Conservation (phyloP, 2,113 vertebrate genomes). For the Oreocharis arfaki region DNA sequence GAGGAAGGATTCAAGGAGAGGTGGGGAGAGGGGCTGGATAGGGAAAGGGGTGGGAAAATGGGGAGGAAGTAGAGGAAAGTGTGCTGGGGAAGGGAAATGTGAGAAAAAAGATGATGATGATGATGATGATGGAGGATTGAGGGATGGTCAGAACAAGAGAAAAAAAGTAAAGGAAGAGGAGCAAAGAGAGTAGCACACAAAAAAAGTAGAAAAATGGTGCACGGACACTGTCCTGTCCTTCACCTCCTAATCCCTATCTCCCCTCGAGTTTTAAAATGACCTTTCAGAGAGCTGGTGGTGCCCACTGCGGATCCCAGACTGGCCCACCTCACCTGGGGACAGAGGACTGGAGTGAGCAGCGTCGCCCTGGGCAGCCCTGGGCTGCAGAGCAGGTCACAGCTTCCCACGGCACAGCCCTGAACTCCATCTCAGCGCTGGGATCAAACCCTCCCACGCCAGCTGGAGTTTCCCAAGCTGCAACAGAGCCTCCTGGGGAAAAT, state of each 20-base stretch:
- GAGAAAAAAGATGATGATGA: background rate
- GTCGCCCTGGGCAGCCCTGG: background rate
- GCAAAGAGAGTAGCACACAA: background rate
- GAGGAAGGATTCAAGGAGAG: background rate
- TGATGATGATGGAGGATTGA: background rate
- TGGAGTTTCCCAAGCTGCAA: background rate
- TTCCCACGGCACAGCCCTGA: background rate
- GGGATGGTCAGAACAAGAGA: background rate
- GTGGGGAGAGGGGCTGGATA: background rate
- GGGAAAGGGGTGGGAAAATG: accelerated
- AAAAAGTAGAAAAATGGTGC: background rate
- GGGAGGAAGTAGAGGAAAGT: background rate
- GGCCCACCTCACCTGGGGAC: accelerated
- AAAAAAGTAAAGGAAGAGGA: background rate
- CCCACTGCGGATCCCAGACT: background rate
- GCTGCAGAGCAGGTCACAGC: background rate
- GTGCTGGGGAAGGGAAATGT: background rate
- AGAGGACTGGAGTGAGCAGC: accelerated
- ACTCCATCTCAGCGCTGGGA: accelerated
- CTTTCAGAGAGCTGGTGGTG: background rate
- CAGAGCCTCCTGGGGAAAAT: accelerated
- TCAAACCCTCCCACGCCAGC: background rate
- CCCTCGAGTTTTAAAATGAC: background rate
- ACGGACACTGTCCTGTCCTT: background rate
- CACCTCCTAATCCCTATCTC: background rate